Conservation (phyloP, 2,888 invertebrate species). For the Meteorus colon region DNA sequence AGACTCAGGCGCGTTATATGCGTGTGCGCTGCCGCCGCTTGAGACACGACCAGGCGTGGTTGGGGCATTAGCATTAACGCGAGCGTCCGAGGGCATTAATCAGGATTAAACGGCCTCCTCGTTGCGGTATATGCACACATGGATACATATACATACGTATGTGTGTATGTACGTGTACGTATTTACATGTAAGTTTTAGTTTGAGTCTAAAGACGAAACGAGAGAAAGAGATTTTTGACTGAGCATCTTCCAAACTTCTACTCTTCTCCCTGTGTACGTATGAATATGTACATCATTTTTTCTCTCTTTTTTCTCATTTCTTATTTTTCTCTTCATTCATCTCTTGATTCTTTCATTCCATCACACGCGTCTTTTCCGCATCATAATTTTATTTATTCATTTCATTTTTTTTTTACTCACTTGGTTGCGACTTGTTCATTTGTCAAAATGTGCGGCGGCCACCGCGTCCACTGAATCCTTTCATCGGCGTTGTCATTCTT, state of each 20-base stretch:
- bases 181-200: conserved; percentile 21
- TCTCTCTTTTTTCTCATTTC: conserved; percentile 23
- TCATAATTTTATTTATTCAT: conserved; percentile 31
- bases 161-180: not conserved
- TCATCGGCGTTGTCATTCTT: conserved; percentile 37
- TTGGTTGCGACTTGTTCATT: conserved; percentile 51
- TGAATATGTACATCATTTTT: conserved; percentile 11
- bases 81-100: conserved; percentile 69
- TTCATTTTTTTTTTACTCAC: conserved; percentile 41
- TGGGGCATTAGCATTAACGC: conserved; percentile 67
- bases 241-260: conserved; percentile 43
- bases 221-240: conserved; percentile 40
- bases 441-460: conserved; percentile 49
- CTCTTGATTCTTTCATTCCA: conserved; percentile 27
- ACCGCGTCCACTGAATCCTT: conserved; percentile 37
- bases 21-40: conserved; percentile 42
- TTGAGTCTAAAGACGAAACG: conserved; percentile 33
- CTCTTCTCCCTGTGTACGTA: conserved; percentile 34
- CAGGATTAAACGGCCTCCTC: conserved; percentile 68
- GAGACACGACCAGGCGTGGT: conserved; percentile 53
- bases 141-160: not conserved
- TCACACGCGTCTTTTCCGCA: conserved; percentile 17
- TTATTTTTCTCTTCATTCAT: conserved; percentile 19
- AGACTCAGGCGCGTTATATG: conserved; percentile 34
- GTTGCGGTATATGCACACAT: conserved; percentile 46